Evolutionary conservation across 2,113 vertebrate species (phyloP).

Genomic region (Ammospiza nelsoni): DNA sequence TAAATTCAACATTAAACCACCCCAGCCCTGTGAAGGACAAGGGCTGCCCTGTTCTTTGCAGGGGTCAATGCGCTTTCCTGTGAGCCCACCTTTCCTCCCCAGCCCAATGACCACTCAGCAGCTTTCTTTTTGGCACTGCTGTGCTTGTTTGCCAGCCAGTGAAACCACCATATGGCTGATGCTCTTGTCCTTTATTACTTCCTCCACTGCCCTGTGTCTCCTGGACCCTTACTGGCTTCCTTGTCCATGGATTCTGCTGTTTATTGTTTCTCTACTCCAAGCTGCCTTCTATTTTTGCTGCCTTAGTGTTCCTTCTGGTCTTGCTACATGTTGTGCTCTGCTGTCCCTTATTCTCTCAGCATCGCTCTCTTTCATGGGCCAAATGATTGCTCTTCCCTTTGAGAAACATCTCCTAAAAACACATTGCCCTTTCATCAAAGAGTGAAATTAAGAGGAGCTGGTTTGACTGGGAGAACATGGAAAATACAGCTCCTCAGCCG

Average conservation of each 20-base stretch:
- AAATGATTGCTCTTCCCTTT: constrained; percentile 7
- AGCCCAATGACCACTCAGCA: accelerated
- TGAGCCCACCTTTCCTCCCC: background rate
- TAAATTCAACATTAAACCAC: background rate
- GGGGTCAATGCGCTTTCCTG: accelerated
- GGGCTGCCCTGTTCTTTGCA: background rate
- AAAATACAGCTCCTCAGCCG: background rate
- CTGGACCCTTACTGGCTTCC: background rate
- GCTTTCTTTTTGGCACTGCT: background rate
- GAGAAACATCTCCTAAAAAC: constrained; percentile 26
- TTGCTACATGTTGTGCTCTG: background rate
- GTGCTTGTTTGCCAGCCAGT: background rate
- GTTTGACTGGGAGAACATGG: constrained; percentile 7
- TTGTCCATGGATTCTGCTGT: background rate
- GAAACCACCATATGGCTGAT: background rate
- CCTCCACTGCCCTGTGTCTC: background rate
- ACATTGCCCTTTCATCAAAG: constrained; percentile 36
- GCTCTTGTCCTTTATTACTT: background rate
- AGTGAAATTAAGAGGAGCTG: constrained; percentile 10
- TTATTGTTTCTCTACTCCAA: background rate
- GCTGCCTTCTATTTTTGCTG: background rate
- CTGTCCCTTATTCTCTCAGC: background rate
- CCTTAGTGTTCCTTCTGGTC: background rate
- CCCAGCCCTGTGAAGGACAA: accelerated
- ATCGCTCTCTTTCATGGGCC: constrained; percentile 20